phyloP scores from a whole-genome alignment of 2,113 vertebrate species.

The Eulemur macaco region DNA sequence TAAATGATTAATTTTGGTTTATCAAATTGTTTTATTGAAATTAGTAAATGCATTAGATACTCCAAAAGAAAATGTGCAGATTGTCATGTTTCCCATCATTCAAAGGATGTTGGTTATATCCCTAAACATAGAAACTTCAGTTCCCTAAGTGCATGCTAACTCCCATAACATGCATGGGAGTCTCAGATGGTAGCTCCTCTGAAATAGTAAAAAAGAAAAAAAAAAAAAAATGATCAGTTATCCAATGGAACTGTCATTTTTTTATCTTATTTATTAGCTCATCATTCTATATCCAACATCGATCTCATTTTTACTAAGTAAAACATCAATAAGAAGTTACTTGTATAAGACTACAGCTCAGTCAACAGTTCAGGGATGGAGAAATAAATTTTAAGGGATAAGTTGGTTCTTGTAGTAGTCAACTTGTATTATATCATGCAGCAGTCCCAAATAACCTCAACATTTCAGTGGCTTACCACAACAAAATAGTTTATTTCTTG shows the following conservation, averaged over 20 bases:
- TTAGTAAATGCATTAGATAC: background rate
- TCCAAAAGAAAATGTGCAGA: background rate
- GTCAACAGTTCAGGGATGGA: background rate
- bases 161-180: background rate
- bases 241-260: background rate
- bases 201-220: background rate
- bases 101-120: background rate
- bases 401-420: background rate
- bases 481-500: background rate
- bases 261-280: background rate
- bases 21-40: background rate
- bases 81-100: background rate
- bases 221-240: background rate
- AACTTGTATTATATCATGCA: background rate
- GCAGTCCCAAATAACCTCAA: background rate
- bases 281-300: background rate
- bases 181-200: background rate
- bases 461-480: background rate
- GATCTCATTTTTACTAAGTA: background rate
- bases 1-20: background rate
- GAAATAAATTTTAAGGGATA: background rate
- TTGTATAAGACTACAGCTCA: background rate
- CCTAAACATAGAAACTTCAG: background rate
- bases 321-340: slow-evolving; percentile 11
- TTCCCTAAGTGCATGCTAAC: background rate